Evolutionary conservation across 2,888 invertebrate species (phyloP).

Genomic region (Drosophila mulleri): DNA sequence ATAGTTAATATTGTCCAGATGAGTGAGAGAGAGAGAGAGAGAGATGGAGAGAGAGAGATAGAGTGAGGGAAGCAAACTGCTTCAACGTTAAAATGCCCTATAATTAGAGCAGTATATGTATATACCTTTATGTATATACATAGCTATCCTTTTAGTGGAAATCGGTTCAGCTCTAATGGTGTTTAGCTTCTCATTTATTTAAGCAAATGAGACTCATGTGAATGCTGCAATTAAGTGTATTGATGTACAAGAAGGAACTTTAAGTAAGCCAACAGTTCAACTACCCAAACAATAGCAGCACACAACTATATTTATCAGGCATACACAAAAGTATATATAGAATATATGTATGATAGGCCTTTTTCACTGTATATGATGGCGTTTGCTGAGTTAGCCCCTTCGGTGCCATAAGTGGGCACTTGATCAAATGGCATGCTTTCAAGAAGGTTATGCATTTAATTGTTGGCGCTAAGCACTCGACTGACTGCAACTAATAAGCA

Average conservation of each 20-base stretch:
- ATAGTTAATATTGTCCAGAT: slow-evolving; percentile 19
- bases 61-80: slow-evolving; percentile 17
- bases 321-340: not conserved
- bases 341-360: slow-evolving; percentile 34
- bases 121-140: slow-evolving; percentile 11
- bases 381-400: not conserved
- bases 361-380: not conserved
- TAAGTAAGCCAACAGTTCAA: not conserved
- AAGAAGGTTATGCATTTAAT: slow-evolving; percentile 36
- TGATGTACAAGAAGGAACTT: slow-evolving; percentile 25
- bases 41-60: not conserved
- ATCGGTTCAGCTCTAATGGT: slow-evolving; percentile 27
- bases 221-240: slow-evolving; percentile 46
- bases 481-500: slow-evolving; percentile 58
- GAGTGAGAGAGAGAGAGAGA: not conserved
- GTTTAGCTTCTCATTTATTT: slow-evolving; percentile 41
- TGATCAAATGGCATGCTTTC: slow-evolving; percentile 1
- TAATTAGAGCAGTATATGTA: slow-evolving; percentile 35
- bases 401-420: slow-evolving; percentile 7
- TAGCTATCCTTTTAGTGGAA: not conserved
- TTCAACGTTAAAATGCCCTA: slow-evolving; percentile 43
- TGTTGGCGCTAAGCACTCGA: slow-evolving; percentile 21
- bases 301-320: not conserved
- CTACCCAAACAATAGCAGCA: not conserved
- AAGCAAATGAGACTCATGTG: slow-evolving; percentile 58